A percentile compares a stretch with the other conserved stretches of the same genome.
phyloP scores from a whole-genome alignment of 2,113 vertebrate genomes.

The Potamarius usumacintae region DNA sequence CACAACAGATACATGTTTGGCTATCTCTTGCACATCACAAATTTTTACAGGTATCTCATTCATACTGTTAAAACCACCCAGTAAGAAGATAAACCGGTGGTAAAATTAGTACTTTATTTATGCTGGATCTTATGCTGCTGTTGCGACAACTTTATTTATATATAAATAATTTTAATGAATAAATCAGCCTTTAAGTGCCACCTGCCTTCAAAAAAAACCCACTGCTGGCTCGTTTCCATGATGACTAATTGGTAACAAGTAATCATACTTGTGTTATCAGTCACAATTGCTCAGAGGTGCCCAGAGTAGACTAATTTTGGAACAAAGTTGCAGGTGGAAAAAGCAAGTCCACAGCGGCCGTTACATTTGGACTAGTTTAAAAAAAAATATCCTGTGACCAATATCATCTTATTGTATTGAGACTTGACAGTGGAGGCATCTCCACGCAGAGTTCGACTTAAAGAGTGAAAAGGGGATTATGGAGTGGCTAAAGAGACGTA shows the following conservation, averaged over 20 bases:
- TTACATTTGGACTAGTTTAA: background rate
- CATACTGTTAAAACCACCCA: background rate
- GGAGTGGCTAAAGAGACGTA: background rate
- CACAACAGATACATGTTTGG: background rate
- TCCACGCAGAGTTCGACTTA: background rate
- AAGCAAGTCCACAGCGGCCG: background rate
- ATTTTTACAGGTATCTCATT: background rate
- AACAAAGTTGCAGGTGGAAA: background rate
- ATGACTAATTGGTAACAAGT: background rate
- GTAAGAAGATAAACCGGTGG: background rate
- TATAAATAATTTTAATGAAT: background rate
- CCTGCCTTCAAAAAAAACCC: background rate
- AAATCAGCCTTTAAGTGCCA: too few species aligned
- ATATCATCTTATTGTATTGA: background rate
- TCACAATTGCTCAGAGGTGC: background rate
- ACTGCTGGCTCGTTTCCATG: background rate
- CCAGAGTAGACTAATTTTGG: too few species aligned
- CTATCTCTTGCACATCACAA: background rate
- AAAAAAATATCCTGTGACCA: background rate
- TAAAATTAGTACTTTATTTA: background rate
- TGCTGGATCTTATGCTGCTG: background rate
- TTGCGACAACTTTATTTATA: background rate
- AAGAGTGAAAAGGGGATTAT: background rate
- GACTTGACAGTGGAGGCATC: background rate
- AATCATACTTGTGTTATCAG: conserved; percentile 13